These are phyloP conservation scores for Colletes collaris DNA, from an alignment of 2,888 invertebrate genomes.

Conservation along the genomic window DNA sequence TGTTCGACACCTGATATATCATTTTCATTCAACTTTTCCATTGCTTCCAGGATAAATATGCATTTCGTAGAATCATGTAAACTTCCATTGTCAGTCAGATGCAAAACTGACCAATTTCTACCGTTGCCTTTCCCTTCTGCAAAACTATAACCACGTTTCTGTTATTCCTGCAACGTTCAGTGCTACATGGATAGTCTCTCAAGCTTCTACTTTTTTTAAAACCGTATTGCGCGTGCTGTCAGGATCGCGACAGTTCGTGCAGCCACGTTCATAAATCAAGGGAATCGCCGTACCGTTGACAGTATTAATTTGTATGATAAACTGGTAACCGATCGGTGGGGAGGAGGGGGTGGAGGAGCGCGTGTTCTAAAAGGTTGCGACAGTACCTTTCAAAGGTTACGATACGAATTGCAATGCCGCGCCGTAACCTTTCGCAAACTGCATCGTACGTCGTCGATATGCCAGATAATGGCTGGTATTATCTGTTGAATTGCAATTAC, in stretches of 20 bases:
- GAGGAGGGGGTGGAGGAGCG: constrained; percentile 25
- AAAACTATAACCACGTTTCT: too few species aligned
- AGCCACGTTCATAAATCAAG: constrained; percentile 58
- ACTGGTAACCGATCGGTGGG: constrained; percentile 25
- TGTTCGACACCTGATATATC: too few species aligned
- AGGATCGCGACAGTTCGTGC: constrained; percentile 20
- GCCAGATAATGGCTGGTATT: constrained; percentile 63
- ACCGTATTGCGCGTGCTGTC: not conserved
- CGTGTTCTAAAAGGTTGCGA: constrained; percentile 66
- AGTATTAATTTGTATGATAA: constrained; percentile 67
- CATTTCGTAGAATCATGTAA: too few species aligned
- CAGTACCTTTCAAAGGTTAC: constrained; percentile 66
- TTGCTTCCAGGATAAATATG: too few species aligned
- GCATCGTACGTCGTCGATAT: constrained; percentile 46
- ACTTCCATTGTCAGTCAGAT: too few species aligned
- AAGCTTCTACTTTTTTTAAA: too few species aligned
- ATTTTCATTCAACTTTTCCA: too few species aligned
- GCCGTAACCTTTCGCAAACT: constrained; percentile 67
- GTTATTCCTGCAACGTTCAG: too few species aligned
- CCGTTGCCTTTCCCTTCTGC: too few species aligned
- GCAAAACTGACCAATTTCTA: too few species aligned
- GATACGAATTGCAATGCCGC: constrained; percentile 67
- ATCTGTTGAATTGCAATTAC: constrained; percentile 67
- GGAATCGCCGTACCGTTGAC: constrained; percentile 43
- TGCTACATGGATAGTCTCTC: too few species aligned